phyloP scores from a whole-genome alignment of 2,113 vertebrate species.

The human region DNA sequence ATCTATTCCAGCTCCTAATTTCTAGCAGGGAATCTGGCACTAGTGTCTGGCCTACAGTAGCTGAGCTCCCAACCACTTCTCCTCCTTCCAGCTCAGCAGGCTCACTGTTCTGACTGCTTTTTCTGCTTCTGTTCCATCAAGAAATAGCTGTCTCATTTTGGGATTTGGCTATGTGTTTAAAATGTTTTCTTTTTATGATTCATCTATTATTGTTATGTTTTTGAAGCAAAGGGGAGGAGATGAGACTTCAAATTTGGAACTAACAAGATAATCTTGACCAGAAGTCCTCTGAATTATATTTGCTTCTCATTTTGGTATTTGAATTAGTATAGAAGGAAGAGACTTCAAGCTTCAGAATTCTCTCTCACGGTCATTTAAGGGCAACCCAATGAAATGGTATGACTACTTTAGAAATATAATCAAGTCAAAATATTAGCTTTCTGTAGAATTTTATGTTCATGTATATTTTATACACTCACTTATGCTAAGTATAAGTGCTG shows the following conservation, averaged over 20 bases:
- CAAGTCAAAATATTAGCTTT: not conserved
- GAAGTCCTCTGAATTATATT: not conserved
- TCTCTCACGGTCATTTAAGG: not conserved
- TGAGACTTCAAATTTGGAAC: not conserved
- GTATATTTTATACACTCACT: not conserved
- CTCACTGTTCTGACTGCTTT: not conserved
- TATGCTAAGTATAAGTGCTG: not conserved
- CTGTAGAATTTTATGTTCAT: conserved; percentile 33
- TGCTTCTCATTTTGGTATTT: not conserved
- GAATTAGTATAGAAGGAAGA: not conserved
- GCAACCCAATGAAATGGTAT: not conserved
- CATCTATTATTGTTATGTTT: not conserved
- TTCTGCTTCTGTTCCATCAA: not conserved
- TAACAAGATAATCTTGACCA: not conserved
- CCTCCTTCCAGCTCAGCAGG: not conserved
- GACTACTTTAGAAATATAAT: not conserved
- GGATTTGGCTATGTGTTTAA: not conserved
- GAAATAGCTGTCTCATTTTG: not conserved
- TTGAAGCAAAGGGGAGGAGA: not conserved
- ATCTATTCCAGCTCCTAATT: not conserved
- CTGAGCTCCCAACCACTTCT: not conserved
- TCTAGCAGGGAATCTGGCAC: not conserved
- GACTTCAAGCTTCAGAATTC: not conserved
- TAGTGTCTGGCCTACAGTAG: not conserved
- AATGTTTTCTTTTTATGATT: not conserved